phyloP scores from a whole-genome alignment of 2,113 vertebrate genomes.

The Epinephelus cyanopodus region DNA sequence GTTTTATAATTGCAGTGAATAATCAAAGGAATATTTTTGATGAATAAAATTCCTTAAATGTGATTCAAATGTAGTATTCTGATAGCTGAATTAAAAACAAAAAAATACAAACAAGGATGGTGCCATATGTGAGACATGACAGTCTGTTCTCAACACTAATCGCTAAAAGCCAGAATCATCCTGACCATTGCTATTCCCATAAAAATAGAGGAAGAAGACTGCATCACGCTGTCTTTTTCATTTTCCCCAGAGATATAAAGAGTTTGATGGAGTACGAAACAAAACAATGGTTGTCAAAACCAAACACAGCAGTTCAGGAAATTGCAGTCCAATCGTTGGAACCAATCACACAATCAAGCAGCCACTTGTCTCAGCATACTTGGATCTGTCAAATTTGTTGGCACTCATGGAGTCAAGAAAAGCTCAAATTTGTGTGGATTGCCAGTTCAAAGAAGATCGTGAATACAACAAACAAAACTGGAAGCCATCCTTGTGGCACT shows the following conservation, averaged over 20 bases:
- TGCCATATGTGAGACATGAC: neutral
- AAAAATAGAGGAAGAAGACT: neutral
- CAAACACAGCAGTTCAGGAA: constrained; percentile 29
- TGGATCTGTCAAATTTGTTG: neutral
- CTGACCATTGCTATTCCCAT: neutral
- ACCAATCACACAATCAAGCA: constrained; percentile 8
- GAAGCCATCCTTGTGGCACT: neutral
- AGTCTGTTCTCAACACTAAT: neutral
- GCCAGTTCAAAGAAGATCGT: neutral
- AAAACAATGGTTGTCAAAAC: neutral
- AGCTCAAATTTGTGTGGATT: neutral
- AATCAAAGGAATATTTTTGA: neutral
- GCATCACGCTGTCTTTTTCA: neutral
- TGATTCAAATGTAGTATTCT: neutral
- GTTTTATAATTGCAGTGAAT: neutral
- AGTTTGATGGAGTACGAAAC: neutral
- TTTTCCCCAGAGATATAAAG: neutral
- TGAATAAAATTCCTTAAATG: neutral
- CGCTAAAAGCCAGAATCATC: neutral
- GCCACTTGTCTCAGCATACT: neutral
- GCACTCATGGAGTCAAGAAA: neutral
- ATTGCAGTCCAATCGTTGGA: neutral
- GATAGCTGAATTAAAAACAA: neutral
- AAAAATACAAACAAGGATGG: neutral
- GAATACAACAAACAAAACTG: neutral